Evolutionary conservation across 2,888 invertebrate genomes (phyloP).

Genomic region (Glyphotaelius pellucidus): DNA sequence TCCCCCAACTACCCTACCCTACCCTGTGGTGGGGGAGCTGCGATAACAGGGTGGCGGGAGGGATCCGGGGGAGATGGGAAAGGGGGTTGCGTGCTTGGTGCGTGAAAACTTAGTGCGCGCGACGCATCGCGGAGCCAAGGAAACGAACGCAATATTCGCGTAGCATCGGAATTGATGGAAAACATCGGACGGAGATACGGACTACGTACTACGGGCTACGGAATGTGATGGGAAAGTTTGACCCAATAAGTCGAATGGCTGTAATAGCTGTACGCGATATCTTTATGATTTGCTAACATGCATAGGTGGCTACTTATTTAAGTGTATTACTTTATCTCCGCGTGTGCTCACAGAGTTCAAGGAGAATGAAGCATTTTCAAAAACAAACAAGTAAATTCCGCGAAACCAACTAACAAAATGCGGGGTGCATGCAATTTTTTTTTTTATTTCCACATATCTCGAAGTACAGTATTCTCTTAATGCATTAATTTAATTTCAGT

Average conservation of each 20-base stretch:
- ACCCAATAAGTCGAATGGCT: background rate
- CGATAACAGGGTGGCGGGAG: background rate
- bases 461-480: background rate
- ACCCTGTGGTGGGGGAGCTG: constrained; percentile 28
- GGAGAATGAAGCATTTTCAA: background rate
- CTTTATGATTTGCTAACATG: background rate
- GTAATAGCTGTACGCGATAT: background rate
- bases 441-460: background rate
- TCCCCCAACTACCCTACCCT: background rate
- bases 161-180: background rate
- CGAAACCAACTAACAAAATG: background rate
- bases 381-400: background rate
- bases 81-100: constrained; percentile 54
- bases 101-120: constrained; percentile 46
- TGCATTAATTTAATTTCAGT: background rate
- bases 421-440: background rate
- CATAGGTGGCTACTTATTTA: background rate
- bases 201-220: background rate
- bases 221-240: background rate
- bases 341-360: background rate
- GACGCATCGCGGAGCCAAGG: constrained; percentile 35
- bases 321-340: background rate
- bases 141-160: background rate
- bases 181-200: background rate
- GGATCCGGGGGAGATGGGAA: background rate